These are phyloP conservation scores for Drosophila peninsularis DNA, from an alignment of 2,888 invertebrate species.

Conservation along the genomic window DNA sequence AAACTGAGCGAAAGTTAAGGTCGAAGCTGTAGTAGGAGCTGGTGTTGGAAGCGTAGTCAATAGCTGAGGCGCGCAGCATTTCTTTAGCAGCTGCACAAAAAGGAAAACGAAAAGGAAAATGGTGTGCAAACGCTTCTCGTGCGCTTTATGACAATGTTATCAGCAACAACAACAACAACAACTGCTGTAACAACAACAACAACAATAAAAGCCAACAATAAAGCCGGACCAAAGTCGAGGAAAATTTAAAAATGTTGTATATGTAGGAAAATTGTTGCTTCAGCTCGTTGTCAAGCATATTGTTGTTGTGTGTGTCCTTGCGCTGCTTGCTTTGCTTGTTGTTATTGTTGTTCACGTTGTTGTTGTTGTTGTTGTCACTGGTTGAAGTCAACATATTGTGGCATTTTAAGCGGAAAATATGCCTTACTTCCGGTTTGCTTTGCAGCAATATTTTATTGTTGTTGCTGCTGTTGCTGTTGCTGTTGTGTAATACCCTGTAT, in stretches of 20 bases:
- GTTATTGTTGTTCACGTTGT: too few species aligned
- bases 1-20: neutral
- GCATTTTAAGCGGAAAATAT: slow-evolving; percentile 72
- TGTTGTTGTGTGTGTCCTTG: slow-evolving; percentile 13
- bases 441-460: slow-evolving; percentile 14
- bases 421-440: slow-evolving; percentile 55
- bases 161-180: slow-evolving; percentile 10
- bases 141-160: slow-evolving; percentile 36
- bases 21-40: neutral
- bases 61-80: slow-evolving; percentile 3
- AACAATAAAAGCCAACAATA: slow-evolving; percentile 35
- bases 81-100: slow-evolving; percentile 15
- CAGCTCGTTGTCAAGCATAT: slow-evolving; percentile 21
- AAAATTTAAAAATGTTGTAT: slow-evolving; percentile 37
- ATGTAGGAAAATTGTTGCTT: slow-evolving; percentile 45
- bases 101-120: neutral
- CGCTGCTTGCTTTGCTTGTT: neutral
- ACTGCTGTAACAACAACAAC: slow-evolving; percentile 10
- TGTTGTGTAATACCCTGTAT: slow-evolving; percentile 9
- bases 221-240: slow-evolving; percentile 45
- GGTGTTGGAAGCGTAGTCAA: neutral
- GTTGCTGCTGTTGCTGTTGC: slow-evolving; percentile 12
- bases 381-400: slow-evolving; percentile 58
- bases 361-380: slow-evolving; percentile 11
- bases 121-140: slow-evolving; percentile 55